Base-by-base conservation (phyloP, 92 coral and sea anemone genomes). In the Epizoanthus rinbou region DNA sequence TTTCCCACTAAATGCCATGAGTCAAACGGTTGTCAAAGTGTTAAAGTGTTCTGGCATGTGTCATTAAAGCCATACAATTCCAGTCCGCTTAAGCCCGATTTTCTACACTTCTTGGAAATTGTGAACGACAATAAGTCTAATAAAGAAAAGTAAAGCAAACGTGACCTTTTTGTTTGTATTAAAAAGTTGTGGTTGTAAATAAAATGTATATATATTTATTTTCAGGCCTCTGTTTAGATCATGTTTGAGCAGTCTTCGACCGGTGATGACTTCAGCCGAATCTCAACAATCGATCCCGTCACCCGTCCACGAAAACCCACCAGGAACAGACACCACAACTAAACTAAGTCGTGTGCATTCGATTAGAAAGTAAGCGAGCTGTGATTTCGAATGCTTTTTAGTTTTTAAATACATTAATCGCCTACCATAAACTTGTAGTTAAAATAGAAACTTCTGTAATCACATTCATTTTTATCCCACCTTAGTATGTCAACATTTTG, bases 301-400 rank as follows among this genome's bases (percentile, higher is more conserved):
- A 14, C 82, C 82, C 5, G 23, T 10, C 59, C 63, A 28, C 22
- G 82, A 78, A 78, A 62, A 78, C 16, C 71, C 63, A 16, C 82
- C 71, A 62, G 64, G 18, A 37, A 60, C 22, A 5, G 69, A 28
- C 23, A 78, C 23, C 13, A 78, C 71, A 18, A 84, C 82, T 85
- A 87, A 84, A 35, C 86, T 91, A 13, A 87, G 56, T 57, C 88
- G 98, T 3, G 95, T 92, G 17, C 88, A 76, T 80, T 84, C 93
- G 4, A 58, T 93, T 11, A 91, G 80, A 74, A 89, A 89, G 98
- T 93, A 85, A 84, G 98, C 85, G 59, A 75, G 64, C 73, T 62
- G 64, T 53, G 45, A 2, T 62, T 78, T n/a, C 4, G 35, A 35
- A 76, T 50, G 7, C 21, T 13, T 19, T 31, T 58, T 24, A 37